Conservation (phyloP, 2,113 vertebrate species). For the Perca fluviatilis region DNA sequence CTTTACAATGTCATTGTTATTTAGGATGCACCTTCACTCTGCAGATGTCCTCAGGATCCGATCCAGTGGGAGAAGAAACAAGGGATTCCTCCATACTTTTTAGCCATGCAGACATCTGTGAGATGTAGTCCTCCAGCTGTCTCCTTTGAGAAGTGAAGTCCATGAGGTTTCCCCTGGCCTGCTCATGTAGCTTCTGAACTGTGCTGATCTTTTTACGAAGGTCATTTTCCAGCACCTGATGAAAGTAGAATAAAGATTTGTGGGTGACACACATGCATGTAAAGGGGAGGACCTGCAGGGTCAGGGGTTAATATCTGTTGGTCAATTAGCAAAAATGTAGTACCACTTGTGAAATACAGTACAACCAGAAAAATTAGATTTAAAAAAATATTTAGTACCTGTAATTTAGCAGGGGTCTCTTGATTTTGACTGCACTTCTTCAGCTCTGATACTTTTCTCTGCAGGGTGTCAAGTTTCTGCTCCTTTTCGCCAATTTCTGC, state of each 20-base stretch:
- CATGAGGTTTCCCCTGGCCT: conserved; percentile 87
- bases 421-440: conserved; percentile 86
- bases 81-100: conserved; percentile 87
- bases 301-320: background rate
- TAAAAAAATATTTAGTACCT: conserved; percentile 81
- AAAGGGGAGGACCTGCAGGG: background rate
- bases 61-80: conserved; percentile 79
- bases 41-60: conserved; percentile 88
- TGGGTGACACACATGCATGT: background rate
- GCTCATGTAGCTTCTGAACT: conserved; percentile 88
- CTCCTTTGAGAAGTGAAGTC: conserved; percentile 89
- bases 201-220: conserved; percentile 90
- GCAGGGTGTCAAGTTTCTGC: conserved; percentile 87
- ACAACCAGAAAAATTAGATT: background rate
- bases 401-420: conserved; percentile 90
- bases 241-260: background rate
- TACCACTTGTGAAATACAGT: background rate
- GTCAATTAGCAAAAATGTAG: background rate
- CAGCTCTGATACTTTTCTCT: conserved; percentile 89
- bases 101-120: conserved; percentile 88
- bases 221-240: conserved; percentile 92
- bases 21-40: conserved; percentile 89
- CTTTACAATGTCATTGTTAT: background rate
- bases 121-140: conserved; percentile 89
- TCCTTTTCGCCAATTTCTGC: conserved; percentile 88